Percentiles rank a stretch among this genome's conserved stretches.
These are phyloP conservation scores for Drosophila parabipectinata DNA, from an alignment of 1,140 invertebrate species.

Conservation along the genomic window DNA sequence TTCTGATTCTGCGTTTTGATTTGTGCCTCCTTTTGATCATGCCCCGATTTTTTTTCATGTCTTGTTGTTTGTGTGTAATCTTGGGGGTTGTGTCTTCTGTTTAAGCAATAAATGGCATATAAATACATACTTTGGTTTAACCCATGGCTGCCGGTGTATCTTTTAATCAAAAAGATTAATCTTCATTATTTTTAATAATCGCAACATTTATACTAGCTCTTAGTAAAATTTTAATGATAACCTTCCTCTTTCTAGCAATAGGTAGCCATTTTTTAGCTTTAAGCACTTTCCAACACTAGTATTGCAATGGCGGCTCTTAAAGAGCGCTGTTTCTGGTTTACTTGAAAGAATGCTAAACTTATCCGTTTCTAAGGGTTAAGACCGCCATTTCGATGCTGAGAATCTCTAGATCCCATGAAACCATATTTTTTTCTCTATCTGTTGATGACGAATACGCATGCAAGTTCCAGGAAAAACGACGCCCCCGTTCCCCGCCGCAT, in stretches of 20 bases:
- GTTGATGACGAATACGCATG: slow-evolving; percentile 77
- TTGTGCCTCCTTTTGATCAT: slow-evolving; percentile 63
- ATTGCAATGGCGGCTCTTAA: not conserved
- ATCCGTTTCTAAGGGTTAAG: slow-evolving; percentile 27
- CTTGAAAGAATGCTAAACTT: not conserved
- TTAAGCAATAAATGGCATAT: slow-evolving; percentile 61
- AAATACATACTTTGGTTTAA: slow-evolving; percentile 61
- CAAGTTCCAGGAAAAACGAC: slow-evolving; percentile 73
- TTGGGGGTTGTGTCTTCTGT: slow-evolving; percentile 54
- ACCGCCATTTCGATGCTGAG: slow-evolving; percentile 2
- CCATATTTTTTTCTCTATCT: slow-evolving; percentile 36
- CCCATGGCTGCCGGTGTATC: slow-evolving; percentile 12
- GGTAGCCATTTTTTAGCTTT: not conserved
- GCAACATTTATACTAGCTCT: too few relatives aligned
- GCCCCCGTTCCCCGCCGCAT: slow-evolving; percentile 28
- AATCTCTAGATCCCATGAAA: slow-evolving; percentile 27
- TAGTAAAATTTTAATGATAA: too few relatives aligned
- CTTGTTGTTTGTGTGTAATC: slow-evolving; percentile 41
- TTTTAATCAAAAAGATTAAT: not conserved
- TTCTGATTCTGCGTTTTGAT: slow-evolving; percentile 59
- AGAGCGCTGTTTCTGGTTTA: not conserved
- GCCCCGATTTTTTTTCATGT: slow-evolving; percentile 24
- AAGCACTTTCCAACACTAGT: not conserved
- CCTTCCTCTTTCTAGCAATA: not conserved
- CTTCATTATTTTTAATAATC: not conserved